Percentiles rank a stretch among this genome's conserved stretches.
Evolutionary conservation across 2,888 invertebrate species (phyloP).

Genomic region (Phengaris alcon): DNA sequence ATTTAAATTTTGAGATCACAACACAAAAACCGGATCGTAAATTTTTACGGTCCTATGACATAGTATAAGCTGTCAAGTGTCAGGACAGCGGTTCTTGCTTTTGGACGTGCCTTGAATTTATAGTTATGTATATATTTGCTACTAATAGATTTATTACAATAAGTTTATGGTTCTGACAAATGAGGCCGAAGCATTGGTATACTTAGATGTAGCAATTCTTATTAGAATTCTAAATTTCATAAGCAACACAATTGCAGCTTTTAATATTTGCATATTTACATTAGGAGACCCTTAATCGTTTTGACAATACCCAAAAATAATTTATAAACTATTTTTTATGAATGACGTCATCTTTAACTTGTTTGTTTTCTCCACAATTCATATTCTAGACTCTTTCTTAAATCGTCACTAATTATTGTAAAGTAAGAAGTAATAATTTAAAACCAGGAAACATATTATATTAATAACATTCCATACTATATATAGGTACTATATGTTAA

Average conservation of each 20-base stretch:
- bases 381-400: not conserved
- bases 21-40: slow-evolving; percentile 52
- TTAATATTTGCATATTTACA: slow-evolving; percentile 18
- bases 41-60: slow-evolving; percentile 60
- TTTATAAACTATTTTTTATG: not conserved
- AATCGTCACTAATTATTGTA: not conserved
- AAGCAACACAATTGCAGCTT: not conserved
- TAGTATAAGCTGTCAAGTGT: slow-evolving; percentile 57
- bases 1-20: slow-evolving; percentile 40
- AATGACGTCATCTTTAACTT: not conserved
- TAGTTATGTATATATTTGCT: slow-evolving; percentile 36
- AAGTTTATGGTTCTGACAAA: not conserved
- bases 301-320: not conserved
- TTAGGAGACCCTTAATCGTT: not conserved
- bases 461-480: not conserved
- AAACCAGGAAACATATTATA: not conserved
- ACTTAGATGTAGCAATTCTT: not conserved
- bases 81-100: slow-evolving; percentile 61
- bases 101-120: slow-evolving; percentile 63
- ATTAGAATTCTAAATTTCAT: not conserved
- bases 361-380: not conserved
- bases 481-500: not conserved
- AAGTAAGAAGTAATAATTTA: not conserved
- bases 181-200: not conserved
- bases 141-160: slow-evolving; percentile 2